Conservation (phyloP, 2,797 vertebrate species). For the Selene dorsalis region DNA sequence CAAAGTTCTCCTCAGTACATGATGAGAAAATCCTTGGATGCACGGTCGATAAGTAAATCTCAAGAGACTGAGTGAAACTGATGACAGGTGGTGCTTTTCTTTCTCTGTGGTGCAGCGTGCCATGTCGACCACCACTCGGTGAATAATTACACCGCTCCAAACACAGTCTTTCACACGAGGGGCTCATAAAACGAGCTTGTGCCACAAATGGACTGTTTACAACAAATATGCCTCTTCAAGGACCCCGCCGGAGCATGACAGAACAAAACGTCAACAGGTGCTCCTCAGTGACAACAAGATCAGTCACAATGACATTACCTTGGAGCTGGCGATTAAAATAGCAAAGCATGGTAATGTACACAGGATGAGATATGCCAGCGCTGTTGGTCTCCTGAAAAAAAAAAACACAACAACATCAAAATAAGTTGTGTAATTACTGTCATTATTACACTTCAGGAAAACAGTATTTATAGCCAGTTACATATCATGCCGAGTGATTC, state of each 20-base stretch:
- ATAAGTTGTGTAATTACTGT: neutral
- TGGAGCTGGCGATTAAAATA: slow-evolving; percentile 84
- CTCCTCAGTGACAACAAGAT: slow-evolving; percentile 41
- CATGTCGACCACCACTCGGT: slow-evolving; percentile 41
- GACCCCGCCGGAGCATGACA: slow-evolving; percentile 57
- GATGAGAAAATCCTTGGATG: slow-evolving; percentile 13
- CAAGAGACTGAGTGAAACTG: neutral
- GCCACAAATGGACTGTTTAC: slow-evolving; percentile 58
- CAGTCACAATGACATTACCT: slow-evolving; percentile 80
- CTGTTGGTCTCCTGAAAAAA: slow-evolving; percentile 84
- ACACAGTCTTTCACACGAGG: slow-evolving; percentile 34
- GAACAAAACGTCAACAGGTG: slow-evolving; percentile 54
- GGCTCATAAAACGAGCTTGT: slow-evolving; percentile 26
- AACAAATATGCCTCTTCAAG: slow-evolving; percentile 57
- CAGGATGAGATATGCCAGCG: slow-evolving; percentile 82
- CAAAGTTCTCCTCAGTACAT: slow-evolving; percentile 53
- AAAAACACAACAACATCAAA: slow-evolving; percentile 19
- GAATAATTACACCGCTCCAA: slow-evolving; percentile 48
- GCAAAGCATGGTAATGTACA: slow-evolving; percentile 87
- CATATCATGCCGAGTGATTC: neutral
- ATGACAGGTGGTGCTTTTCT: slow-evolving; percentile 18
- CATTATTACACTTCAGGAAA: neutral
- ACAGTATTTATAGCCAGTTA: neutral
- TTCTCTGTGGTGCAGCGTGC: slow-evolving; percentile 37
- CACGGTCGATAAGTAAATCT: neutral